Evolutionary conservation across 2,797 vertebrate genomes (phyloP), one percentile per base, ranked within the genome.

Genomic region (Eulemur albifrons): DNA sequence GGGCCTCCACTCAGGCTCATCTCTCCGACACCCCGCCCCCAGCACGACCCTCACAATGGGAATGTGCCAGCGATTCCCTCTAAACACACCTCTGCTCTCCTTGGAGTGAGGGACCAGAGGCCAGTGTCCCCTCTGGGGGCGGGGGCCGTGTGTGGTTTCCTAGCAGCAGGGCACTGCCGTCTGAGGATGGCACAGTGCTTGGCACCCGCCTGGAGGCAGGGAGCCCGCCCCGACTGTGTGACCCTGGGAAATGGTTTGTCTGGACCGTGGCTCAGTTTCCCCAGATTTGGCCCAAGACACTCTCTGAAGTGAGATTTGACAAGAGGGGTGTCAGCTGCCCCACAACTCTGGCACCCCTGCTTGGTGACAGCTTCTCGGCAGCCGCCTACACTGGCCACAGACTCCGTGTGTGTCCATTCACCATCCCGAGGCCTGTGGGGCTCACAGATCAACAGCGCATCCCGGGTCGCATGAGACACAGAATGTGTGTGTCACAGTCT

Each of bases 1-100:
- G 38, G 5, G 7, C 11, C 4, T 7, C n/a, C 4, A 13, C 32
- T 50, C 7, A n/a, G 20, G 61, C 35, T 48, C 10, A 0, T 8
- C 25, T 30, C 14, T 40, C 48, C 48, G 13, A 6, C 83, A 35
- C 14, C 10, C 10, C 52, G 59, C 25, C 43, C 43, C 23, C n/a
- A 20, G 15, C 35, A 6, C 14, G 14, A 30, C 77, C 77, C 59
- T 82, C 38, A 57, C 21, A 15, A 10, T 2, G 65, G 25, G 43
- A 10, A 38, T 7, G 3, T 72, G 67, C n/a, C 13, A 38, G n/a
- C 0, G 2, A 12, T 25, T 32, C 30, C 43, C 30, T 65, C n/a
- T 75, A 35, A 80, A 91, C 23, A 48, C 18, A 80, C 14, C 23
- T 50, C 15, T 54, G 80, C 50, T 45, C 70, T 63, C 30, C 72